Conservation (phyloP, 2,888 invertebrate genomes). For the Halictus ligatus region DNA sequence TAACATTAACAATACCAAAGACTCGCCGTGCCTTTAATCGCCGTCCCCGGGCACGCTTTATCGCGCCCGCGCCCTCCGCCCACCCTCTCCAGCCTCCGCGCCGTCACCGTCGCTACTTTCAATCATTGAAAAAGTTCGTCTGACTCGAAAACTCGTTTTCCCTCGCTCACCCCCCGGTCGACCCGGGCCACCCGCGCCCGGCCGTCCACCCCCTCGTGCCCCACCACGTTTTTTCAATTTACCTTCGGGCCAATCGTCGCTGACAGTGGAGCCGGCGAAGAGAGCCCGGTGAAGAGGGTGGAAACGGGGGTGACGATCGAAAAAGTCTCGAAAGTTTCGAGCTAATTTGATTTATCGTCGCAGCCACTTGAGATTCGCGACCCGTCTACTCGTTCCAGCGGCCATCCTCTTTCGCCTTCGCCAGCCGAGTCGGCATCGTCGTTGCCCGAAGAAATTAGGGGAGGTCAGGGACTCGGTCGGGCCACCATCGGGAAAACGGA, state of each 20-base stretch:
- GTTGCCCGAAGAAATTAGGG: conserved; percentile 53
- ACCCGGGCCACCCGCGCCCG: not conserved
- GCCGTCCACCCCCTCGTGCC: not conserved
- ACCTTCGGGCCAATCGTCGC: conserved; percentile 55
- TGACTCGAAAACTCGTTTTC: conserved; percentile 60
- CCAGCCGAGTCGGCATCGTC: conserved; percentile 28
- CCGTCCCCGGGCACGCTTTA: conserved; percentile 11
- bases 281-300: conserved; percentile 1
- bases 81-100: not conserved
- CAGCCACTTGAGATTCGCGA: conserved; percentile 76
- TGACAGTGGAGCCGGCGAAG: conserved; percentile 31
- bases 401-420: not conserved
- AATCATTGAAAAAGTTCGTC: conserved; percentile 63
- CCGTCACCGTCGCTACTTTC: conserved; percentile 48
- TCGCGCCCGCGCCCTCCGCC: not conserved
- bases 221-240: conserved; percentile 52
- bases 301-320: conserved; percentile 52
- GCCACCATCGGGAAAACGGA: not conserved
- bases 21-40: conserved; percentile 36
- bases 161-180: not conserved
- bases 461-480: conserved; percentile 45
- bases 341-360: conserved; percentile 82
- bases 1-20: conserved; percentile 22
- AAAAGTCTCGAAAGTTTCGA: conserved; percentile 78
- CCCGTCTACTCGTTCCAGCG: conserved; percentile 51